A percentile compares a stretch with the other conserved stretches of the same genome.
These are phyloP conservation scores for Pelobates fuscus DNA, from an alignment of 2,113 vertebrate species.

Conservation along the genomic window DNA sequence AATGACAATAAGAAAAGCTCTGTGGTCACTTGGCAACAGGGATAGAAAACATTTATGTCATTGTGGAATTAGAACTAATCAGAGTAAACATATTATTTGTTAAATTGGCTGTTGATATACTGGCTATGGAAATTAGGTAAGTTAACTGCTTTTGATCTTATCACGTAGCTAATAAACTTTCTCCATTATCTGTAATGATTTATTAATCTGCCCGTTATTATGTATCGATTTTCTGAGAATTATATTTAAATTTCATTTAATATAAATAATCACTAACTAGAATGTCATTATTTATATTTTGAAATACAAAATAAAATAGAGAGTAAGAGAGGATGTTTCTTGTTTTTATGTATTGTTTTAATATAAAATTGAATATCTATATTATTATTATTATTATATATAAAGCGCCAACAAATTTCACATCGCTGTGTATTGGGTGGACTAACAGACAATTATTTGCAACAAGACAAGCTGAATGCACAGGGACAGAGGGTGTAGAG, in stretches of 20 bases:
- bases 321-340: too few species aligned
- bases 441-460: too few species aligned
- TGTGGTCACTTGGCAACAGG: constrained; percentile 47
- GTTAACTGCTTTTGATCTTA: constrained; percentile 42
- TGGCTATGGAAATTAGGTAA: constrained; percentile 46
- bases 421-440: too few species aligned
- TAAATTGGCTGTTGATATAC: constrained; percentile 50
- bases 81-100: constrained; percentile 47
- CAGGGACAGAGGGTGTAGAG: too few species aligned
- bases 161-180: constrained; percentile 35
- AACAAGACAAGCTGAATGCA: too few species aligned
- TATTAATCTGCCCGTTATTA: constrained; percentile 39
- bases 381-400: too few species aligned
- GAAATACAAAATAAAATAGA: neutral
- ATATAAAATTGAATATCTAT: too few species aligned
- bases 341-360: too few species aligned
- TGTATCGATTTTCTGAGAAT: constrained; percentile 26
- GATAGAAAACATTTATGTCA: constrained; percentile 33
- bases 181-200: constrained; percentile 41
- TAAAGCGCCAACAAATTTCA: too few species aligned
- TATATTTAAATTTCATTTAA: constrained; percentile 12
- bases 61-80: constrained; percentile 49
- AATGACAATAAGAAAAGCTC: constrained; percentile 40
- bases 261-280: constrained; percentile 22
- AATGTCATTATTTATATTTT: constrained; percentile 6